These are phyloP conservation scores for Acanthopagrus latus DNA, from an alignment of 2,797 vertebrate genomes.

Conservation along the genomic window DNA sequence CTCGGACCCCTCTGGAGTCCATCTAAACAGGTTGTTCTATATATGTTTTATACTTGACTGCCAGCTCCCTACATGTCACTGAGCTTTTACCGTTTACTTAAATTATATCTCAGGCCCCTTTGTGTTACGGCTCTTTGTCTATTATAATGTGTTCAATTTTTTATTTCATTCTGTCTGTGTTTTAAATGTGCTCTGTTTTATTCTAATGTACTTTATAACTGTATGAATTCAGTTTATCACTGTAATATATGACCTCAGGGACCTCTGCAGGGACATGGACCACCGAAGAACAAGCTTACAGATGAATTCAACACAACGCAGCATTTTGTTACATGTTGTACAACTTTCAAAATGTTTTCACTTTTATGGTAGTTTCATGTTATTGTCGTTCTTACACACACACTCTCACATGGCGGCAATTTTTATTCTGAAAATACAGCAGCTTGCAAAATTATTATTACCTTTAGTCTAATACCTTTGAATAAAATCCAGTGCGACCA, in stretches of 20 bases:
- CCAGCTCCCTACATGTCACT: no score
- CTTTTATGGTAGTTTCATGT: neutral
- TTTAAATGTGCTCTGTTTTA: no score
- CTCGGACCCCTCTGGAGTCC: neutral
- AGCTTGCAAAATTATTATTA: no score
- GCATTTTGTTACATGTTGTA: neutral
- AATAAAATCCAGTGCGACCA: no score
- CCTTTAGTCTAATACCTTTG: no score
- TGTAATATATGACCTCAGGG: neutral
- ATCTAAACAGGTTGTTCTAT: neutral
- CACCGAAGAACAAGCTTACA: neutral
- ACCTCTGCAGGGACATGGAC: neutral
- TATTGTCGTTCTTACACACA: neutral
- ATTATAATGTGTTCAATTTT: no score
- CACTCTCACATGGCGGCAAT: neutral
- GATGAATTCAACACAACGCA: neutral
- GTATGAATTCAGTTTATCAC: no score
- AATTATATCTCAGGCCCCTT: neutral
- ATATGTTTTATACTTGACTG: no score
- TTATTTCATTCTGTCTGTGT: no score
- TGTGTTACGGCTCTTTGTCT: neutral
- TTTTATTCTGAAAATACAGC: constrained; percentile 10
- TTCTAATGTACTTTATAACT: no score
- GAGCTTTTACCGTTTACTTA: neutral
- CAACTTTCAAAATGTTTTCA: neutral